These are phyloP conservation scores for Pammene aurita DNA, from an alignment of 2,888 invertebrate genomes.

Conservation along the genomic window DNA sequence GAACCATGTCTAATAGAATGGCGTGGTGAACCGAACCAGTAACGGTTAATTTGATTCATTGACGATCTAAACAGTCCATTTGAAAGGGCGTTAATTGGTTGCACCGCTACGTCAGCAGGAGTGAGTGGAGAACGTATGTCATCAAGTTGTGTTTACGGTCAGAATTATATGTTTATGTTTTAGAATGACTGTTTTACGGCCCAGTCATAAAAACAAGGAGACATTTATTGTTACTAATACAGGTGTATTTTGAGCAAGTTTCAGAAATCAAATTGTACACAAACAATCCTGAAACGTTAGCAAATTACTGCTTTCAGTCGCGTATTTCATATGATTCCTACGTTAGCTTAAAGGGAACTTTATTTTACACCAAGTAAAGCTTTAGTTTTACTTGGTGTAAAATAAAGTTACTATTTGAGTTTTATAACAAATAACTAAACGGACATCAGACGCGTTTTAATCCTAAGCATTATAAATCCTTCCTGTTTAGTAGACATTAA, in stretches of 20 bases:
- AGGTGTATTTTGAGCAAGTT: conserved; percentile 7
- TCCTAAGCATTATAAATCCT: no score
- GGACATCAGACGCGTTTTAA: no score
- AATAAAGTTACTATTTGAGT: no score
- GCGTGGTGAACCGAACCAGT: conserved; percentile 29
- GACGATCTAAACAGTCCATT: conserved; percentile 15
- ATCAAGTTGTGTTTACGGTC: conserved; percentile 24
- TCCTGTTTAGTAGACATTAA: conserved; percentile 6
- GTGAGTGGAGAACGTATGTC: conserved; percentile 20
- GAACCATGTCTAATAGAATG: conserved; percentile 22
- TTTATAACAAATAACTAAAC: no score
- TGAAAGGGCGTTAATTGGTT: conserved; percentile 19
- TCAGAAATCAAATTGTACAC: not conserved
- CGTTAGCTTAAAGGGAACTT: no score
- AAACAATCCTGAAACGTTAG: not conserved
- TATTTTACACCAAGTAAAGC: no score
- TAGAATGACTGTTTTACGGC: conserved; percentile 11
- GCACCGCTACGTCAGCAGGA: conserved; percentile 20
- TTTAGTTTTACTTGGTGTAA: no score
- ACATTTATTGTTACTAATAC: conserved; percentile 41
- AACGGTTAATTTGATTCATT: conserved; percentile 44
- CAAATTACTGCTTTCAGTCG: no score
- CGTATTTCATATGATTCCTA: no score
- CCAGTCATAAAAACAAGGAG: conserved; percentile 15
- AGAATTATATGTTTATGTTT: conserved; percentile 22